A percentile compares a stretch with the other conserved stretches of the same genome.
Evolutionary conservation across 2,113 vertebrate species (phyloP).

Genomic region (Silurus asotus): DNA sequence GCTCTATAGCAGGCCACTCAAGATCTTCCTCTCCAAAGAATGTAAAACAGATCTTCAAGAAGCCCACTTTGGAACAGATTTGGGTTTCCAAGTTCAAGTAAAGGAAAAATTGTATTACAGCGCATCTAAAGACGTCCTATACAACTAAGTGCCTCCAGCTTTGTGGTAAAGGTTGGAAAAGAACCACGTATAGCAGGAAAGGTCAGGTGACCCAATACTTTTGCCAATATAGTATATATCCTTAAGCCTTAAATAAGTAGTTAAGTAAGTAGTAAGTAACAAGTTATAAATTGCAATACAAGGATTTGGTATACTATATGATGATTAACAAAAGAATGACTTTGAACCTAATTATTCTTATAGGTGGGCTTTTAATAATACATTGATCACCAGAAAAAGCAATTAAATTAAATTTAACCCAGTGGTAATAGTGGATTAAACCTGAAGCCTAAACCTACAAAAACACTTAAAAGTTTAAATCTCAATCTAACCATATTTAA

Average conservation of each 20-base stretch:
- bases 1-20: no score
- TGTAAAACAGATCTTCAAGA: no score
- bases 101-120: no score
- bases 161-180: no score
- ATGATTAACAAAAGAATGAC: neutral
- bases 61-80: no score
- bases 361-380: neutral
- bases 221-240: no score
- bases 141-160: no score
- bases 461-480: neutral
- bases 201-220: no score
- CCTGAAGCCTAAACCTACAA: neutral
- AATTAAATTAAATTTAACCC: neutral
- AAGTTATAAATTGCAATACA: neutral
- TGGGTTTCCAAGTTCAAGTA: no score
- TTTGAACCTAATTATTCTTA: neutral
- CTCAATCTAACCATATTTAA: neutral
- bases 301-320: neutral
- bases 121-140: no score
- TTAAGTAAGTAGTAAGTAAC: neutral
- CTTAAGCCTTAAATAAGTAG: neutral
- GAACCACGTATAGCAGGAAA: no score
- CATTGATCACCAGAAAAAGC: neutral
- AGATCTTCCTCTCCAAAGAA: no score
- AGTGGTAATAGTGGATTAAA: neutral